Evolutionary conservation across 2,888 invertebrate genomes (phyloP).

Genomic region (Cyaniris semiargus): DNA sequence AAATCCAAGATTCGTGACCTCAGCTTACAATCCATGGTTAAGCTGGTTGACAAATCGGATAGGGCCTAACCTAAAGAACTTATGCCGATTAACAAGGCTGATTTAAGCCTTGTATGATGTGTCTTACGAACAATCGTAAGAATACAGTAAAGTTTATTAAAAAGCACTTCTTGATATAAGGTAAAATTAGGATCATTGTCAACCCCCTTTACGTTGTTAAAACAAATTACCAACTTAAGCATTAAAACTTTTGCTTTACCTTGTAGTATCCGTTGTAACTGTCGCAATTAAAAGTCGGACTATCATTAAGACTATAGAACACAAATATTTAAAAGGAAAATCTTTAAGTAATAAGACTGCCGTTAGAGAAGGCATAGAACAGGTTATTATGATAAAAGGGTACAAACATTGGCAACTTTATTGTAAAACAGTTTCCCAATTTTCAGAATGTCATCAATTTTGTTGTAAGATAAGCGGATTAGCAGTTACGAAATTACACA

Average conservation of each 20-base stretch:
- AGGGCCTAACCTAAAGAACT: neutral
- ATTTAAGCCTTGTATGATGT: neutral
- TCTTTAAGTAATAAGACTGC: neutral
- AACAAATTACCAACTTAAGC: too few species aligned
- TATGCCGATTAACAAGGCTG: neutral
- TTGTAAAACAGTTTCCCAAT: neutral
- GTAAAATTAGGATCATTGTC: too few species aligned
- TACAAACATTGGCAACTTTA: neutral
- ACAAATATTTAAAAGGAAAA: neutral
- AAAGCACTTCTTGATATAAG: too few species aligned
- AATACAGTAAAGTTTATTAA: too few species aligned
- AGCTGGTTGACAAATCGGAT: slow-evolving; percentile 6
- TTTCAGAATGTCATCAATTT: slow-evolving; percentile 12
- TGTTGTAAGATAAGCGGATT: neutral
- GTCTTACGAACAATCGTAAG: neutral
- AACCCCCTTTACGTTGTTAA: too few species aligned
- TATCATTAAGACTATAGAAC: neutral
- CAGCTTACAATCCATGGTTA: neutral
- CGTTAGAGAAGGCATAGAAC: neutral
- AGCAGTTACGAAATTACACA: slow-evolving; percentile 48
- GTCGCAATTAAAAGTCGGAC: neutral
- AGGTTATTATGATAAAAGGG: neutral
- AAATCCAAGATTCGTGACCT: neutral
- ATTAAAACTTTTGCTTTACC: too few species aligned
- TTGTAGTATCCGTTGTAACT: too few species aligned